Evolutionary conservation across 2,888 invertebrate species (phyloP).

Genomic region (Zaprionus lineosus): DNA sequence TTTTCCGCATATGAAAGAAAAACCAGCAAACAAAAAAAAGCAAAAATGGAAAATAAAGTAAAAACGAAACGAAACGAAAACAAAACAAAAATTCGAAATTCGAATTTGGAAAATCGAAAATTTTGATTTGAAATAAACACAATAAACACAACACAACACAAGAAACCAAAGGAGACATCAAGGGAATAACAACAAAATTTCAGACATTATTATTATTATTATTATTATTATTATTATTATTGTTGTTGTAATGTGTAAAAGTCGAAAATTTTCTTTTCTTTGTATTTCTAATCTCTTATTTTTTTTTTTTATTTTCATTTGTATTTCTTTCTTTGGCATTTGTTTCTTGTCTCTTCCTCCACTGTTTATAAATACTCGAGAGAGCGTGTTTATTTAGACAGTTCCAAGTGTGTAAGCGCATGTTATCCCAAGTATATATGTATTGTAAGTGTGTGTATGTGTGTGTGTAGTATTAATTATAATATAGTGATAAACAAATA

Average conservation of each 20-base stretch:
- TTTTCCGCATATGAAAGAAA: slow-evolving; percentile 82
- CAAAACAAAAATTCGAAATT: slow-evolving; percentile 23
- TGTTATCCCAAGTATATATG: no score
- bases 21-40: slow-evolving; percentile 79
- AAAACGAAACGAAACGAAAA: slow-evolving; percentile 25
- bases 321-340: slow-evolving; percentile 23
- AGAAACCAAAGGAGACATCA: slow-evolving; percentile 27
- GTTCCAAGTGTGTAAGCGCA: slow-evolving; percentile 65
- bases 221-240: slow-evolving; percentile 59
- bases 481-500: slow-evolving; percentile 5
- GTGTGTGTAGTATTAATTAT: no score
- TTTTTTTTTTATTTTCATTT: slow-evolving; percentile 20
- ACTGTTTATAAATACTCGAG: slow-evolving; percentile 58
- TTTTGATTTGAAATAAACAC: no score
- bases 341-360: no score
- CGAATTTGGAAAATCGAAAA: no score
- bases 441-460: no score
- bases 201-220: slow-evolving; percentile 19
- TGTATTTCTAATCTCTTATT: no score
- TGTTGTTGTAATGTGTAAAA: slow-evolving; percentile 44
- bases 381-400: slow-evolving; percentile 70
- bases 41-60: slow-evolving; percentile 49
- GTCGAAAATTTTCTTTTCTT: slow-evolving; percentile 24
- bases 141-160: slow-evolving; percentile 55
- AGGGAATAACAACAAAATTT: slow-evolving; percentile 40